Evolutionary conservation across 2,113 vertebrate species (phyloP).

Genomic region (Protobothrops mucrosquamatus): DNA sequence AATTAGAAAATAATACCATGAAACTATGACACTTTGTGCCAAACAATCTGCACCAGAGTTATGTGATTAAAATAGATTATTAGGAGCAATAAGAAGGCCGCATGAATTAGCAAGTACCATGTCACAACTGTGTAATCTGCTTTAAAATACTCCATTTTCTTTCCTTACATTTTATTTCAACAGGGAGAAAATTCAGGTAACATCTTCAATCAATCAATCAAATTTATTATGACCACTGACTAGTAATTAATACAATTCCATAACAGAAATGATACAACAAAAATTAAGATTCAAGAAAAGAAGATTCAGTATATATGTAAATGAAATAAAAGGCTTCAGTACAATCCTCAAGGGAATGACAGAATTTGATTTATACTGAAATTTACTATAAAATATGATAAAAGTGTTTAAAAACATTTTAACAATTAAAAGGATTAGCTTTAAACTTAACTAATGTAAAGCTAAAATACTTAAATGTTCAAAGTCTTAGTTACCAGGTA

Average conservation of each 20-base stretch:
- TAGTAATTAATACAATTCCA: neutral
- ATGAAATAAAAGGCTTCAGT: neutral
- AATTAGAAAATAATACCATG: neutral
- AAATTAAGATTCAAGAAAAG: neutral
- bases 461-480: neutral
- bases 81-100: neutral
- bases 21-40: neutral
- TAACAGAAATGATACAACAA: neutral
- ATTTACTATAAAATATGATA: neutral
- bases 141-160: neutral
- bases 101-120: neutral
- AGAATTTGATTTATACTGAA: neutral
- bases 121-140: neutral
- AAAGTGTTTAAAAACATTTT: neutral
- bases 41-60: slow-evolving; percentile 1
- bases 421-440: neutral
- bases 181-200: neutral
- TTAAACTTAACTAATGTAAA: neutral
- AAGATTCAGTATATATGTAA: neutral
- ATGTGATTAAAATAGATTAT: neutral
- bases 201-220: neutral
- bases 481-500: neutral
- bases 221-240: neutral
- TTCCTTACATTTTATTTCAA: neutral
- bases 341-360: neutral